Evolutionary conservation across 53 echinoderm and acorn worm genomes (phyloP).

Genomic region (Temnopleurus reevesii): DNA sequence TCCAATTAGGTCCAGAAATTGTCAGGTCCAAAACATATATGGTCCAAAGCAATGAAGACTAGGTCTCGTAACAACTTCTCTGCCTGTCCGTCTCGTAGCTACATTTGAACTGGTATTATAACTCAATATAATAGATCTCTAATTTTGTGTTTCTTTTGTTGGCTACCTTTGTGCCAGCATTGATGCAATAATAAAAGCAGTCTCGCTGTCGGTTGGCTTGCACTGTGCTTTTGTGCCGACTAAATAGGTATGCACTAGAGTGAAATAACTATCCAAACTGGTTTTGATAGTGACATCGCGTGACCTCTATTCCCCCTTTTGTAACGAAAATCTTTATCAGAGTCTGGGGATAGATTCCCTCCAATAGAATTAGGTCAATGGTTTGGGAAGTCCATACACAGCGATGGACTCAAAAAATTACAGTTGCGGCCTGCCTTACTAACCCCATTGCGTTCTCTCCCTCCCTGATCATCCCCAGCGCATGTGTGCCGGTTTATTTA

Average conservation of each 20-base stretch:
- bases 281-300: conserved; percentile 45
- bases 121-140: conserved; percentile 13
- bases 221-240: conserved; percentile 6
- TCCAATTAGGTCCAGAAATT: background rate
- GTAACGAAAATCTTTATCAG: conserved; percentile 6
- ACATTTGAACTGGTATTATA: background rate
- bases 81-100: background rate
- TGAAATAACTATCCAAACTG: conserved; percentile 52
- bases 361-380: conserved; percentile 21
- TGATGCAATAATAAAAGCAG: conserved; percentile 30
- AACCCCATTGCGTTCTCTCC: background rate
- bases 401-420: conserved; percentile 6
- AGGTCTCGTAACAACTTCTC: background rate
- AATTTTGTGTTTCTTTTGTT: conserved; percentile 31
- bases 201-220: conserved; percentile 15
- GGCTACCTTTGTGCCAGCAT: background rate
- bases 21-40: background rate
- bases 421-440: background rate
- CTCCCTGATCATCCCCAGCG: background rate
- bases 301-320: conserved; percentile 37
- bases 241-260: conserved; percentile 40
- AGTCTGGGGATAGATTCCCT: conserved; percentile 32
- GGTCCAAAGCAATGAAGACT: background rate
- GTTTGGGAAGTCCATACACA: background rate
- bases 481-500: conserved; percentile 38